A percentile compares a stretch with the other conserved stretches of the same genome.
Conservation (phyloP, 2,888 invertebrate genomes). For the Limnephilus marmoratus region DNA sequence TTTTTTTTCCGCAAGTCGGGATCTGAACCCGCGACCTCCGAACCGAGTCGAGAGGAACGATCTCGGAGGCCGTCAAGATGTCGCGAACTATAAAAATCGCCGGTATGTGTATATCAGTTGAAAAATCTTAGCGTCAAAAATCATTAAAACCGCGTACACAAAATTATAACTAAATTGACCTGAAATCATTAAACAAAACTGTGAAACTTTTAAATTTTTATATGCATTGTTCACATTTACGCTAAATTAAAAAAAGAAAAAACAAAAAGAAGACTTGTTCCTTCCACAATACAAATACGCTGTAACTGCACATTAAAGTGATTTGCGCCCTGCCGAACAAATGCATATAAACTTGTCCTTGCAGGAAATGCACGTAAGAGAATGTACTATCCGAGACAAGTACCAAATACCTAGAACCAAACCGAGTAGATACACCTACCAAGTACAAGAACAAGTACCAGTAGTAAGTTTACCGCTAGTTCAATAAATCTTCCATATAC, state of each 20-base stretch:
- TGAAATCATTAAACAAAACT: neutral
- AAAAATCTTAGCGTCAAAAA: neutral
- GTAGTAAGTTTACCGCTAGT: neutral
- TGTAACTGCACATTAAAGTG: constrained; percentile 53
- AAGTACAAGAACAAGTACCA: neutral
- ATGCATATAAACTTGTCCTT: constrained; percentile 48
- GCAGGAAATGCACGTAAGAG: constrained; percentile 51
- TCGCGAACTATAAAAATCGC: neutral
- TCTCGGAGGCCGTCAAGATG: neutral
- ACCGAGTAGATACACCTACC: neutral
- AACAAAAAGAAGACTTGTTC: neutral
- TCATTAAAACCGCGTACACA: neutral
- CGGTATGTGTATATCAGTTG: neutral
- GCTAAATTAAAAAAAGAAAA: no score
- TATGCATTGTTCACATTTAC: no score
- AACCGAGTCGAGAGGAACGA: no score
- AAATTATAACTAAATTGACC: neutral
- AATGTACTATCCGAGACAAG: constrained; percentile 4
- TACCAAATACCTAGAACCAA: neutral
- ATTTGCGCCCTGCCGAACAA: constrained; percentile 44
- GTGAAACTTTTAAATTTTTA: no score
- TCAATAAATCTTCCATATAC: constrained; percentile 56
- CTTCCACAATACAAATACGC: neutral
- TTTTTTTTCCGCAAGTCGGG: no score
- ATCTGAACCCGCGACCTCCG: no score